Evolutionary conservation across 2,113 vertebrate genomes (phyloP).

Genomic region (Bubo scandiacus): DNA sequence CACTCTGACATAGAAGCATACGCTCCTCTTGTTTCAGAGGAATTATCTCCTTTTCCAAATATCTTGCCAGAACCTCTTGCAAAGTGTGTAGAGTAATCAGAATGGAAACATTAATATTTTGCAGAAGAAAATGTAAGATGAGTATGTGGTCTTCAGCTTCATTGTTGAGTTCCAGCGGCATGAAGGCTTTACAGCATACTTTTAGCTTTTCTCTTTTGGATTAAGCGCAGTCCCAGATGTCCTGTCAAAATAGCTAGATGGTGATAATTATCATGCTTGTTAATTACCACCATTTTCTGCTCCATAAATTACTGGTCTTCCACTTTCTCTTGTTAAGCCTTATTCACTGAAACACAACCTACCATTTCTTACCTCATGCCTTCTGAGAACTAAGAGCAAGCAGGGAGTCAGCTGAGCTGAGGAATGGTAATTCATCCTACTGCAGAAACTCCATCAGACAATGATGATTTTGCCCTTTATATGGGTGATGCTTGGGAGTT

Average conservation of each 20-base stretch:
- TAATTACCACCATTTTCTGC: slow-evolving; percentile 1
- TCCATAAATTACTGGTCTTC: slow-evolving; percentile 2
- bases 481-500: neutral
- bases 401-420: neutral
- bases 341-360: neutral
- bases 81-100: neutral
- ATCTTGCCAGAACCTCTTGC: neutral
- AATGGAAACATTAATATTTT: neutral
- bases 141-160: neutral
- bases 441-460: neutral
- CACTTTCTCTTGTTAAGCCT: neutral
- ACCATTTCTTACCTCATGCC: neutral
- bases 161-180: neutral
- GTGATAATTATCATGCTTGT: slow-evolving; percentile 3
- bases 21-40: neutral
- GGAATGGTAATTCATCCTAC: neutral
- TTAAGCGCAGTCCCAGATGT: neutral
- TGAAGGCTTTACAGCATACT: neutral
- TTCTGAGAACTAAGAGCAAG: neutral
- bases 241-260: slow-evolving; percentile 10
- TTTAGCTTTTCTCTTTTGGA: neutral
- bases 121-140: neutral
- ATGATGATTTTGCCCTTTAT: neutral
- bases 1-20: neutral
- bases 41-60: neutral